These are phyloP conservation scores for Syngnathus scovelli DNA, from an alignment of 2,113 vertebrate genomes.

Conservation along the genomic window DNA sequence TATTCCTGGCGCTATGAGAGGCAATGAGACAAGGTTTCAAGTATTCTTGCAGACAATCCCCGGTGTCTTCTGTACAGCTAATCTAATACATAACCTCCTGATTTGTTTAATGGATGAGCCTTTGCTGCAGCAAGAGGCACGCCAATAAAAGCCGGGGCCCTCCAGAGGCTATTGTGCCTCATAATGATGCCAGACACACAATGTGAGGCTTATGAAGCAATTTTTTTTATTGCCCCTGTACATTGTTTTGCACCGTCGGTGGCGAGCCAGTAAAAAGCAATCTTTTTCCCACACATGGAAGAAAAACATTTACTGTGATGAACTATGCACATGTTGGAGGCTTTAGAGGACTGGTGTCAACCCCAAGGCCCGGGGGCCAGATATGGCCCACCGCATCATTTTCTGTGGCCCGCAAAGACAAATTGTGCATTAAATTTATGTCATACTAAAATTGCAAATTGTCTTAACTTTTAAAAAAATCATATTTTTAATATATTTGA, in stretches of 20 bases:
- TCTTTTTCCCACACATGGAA: slow-evolving; percentile 58
- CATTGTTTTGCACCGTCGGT: slow-evolving; percentile 64
- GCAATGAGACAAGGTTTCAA: slow-evolving; percentile 48
- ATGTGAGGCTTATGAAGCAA: slow-evolving; percentile 65
- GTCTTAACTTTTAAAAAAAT: too few relatives aligned
- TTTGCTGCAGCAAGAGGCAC: slow-evolving; percentile 65
- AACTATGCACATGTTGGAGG: slow-evolving; percentile 56
- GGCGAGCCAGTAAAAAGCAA: slow-evolving; percentile 58
- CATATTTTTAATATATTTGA: too few relatives aligned
- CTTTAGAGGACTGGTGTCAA: too few relatives aligned
- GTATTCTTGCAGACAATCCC: slow-evolving; percentile 54
- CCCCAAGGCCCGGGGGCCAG: too few relatives aligned
- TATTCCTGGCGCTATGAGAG: slow-evolving; percentile 63
- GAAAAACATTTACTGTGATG: slow-evolving; percentile 66
- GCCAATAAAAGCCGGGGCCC: slow-evolving; percentile 67
- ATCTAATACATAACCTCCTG: slow-evolving; percentile 73
- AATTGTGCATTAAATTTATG: too few relatives aligned
- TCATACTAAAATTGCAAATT: too few relatives aligned
- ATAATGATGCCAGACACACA: slow-evolving; percentile 73
- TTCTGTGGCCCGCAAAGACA: too few relatives aligned
- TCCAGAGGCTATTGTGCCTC: slow-evolving; percentile 69
- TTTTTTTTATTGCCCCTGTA: slow-evolving; percentile 58
- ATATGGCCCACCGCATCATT: too few relatives aligned
- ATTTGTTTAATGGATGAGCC: slow-evolving; percentile 76
- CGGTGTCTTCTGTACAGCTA: slow-evolving; percentile 60